Conservation (phyloP, 2,113 vertebrate species). For the Saguinus imperator region DNA sequence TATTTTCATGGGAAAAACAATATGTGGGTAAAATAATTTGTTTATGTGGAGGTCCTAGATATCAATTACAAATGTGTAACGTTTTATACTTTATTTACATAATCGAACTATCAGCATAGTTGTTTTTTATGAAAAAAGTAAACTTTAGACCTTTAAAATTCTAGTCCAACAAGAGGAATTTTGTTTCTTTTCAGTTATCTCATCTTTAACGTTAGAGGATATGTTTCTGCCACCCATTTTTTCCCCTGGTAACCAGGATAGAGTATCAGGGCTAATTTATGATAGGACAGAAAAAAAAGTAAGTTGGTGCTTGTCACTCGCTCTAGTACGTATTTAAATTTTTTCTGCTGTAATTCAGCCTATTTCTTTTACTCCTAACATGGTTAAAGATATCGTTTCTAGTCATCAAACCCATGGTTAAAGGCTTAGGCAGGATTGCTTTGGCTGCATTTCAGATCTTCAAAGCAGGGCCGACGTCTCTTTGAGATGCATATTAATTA, state of each 20-base stretch:
- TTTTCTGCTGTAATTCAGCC: not conserved
- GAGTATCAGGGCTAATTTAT: not conserved
- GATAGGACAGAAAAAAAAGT: not conserved
- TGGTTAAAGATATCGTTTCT: not conserved
- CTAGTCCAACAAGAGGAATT: not conserved
- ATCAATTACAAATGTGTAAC: not conserved
- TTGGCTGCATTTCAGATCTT: conserved; percentile 25
- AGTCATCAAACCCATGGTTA: not conserved
- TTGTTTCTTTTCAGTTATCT: not conserved
- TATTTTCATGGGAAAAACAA: conserved; percentile 47
- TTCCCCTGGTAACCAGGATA: not conserved
- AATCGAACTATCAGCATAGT: not conserved
- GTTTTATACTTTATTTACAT: not conserved
- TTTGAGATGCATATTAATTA: not conserved
- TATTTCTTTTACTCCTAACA: not conserved
- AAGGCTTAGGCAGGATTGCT: not conserved
- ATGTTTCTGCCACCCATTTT: not conserved
- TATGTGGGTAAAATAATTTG: not conserved
- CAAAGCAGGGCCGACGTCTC: not conserved
- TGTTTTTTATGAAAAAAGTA: not conserved
- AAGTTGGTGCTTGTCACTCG: not conserved
- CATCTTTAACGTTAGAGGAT: not conserved
- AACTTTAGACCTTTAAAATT: not conserved
- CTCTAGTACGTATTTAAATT: not conserved
- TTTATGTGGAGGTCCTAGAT: not conserved